Evolutionary conservation across 2,113 vertebrate genomes (phyloP).

Genomic region (Heliornis fulica): DNA sequence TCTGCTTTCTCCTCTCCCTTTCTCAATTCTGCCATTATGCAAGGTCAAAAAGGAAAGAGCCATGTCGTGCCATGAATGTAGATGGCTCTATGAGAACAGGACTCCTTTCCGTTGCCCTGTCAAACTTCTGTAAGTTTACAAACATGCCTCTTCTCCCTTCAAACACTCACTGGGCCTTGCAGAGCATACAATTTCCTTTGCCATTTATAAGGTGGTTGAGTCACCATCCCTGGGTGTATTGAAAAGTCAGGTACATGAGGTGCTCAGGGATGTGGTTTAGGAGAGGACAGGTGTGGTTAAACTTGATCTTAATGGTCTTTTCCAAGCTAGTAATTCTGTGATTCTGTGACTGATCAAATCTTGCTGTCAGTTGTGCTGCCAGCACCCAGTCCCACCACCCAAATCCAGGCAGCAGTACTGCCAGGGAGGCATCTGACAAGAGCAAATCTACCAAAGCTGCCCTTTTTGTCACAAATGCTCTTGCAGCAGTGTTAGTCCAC

Average conservation of each 20-base stretch:
- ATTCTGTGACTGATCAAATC: neutral
- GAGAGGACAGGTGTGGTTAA: no score
- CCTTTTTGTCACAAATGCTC: neutral
- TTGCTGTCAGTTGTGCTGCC: neutral
- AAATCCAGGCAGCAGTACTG: neutral
- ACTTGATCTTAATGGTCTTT: no score
- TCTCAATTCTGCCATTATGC: neutral
- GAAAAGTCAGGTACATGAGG: no score
- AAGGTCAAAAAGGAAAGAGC: neutral
- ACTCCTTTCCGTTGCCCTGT: neutral
- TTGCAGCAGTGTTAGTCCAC: neutral
- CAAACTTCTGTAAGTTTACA: neutral
- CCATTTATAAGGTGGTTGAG: no score
- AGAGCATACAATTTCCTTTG: neutral
- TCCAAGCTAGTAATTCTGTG: no score
- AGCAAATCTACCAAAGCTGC: neutral
- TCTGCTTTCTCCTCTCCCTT: neutral
- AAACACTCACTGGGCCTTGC: neutral
- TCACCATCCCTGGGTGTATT: no score
- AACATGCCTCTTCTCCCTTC: neutral
- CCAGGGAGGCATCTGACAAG: neutral
- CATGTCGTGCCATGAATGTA: rapidly evolving
- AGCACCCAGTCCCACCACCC: neutral
- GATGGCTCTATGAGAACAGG: neutral
- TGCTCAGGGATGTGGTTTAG: no score